Conservation (phyloP, 23 tunicate genomes). For the Corella eumyota region DNA sequence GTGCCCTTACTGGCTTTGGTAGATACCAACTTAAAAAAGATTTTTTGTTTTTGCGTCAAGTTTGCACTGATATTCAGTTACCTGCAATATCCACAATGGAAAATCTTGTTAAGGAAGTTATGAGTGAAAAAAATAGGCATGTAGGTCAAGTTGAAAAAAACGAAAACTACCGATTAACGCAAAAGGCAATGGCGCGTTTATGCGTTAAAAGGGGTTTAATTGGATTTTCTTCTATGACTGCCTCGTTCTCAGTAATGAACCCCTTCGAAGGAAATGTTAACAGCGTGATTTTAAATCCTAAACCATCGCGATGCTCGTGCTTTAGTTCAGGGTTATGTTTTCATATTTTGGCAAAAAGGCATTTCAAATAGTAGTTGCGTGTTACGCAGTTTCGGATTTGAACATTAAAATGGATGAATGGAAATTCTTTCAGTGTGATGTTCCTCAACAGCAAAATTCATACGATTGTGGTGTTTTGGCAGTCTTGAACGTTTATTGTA, state of each 20-base stretch:
- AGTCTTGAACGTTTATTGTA: neutral
- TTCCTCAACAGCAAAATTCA: constrained; percentile 5
- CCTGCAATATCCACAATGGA: neutral
- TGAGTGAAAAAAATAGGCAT: neutral
- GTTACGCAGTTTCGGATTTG: neutral
- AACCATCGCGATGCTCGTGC: constrained; percentile 17
- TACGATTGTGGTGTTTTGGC: constrained; percentile 7
- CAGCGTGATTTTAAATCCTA: constrained; percentile 3
- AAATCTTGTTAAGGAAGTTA: constrained; percentile 1
- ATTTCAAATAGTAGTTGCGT: neutral
- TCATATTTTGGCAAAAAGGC: constrained; percentile 9
- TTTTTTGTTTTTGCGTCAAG: neutral
- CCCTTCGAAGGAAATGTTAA: neutral
- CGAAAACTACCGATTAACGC: neutral
- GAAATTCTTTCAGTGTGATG: neutral
- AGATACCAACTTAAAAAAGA: constrained; percentile 5
- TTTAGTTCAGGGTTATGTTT: constrained; percentile 13
- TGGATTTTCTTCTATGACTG: neutral
- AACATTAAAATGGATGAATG: neutral
- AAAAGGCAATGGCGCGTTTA: constrained; percentile 3
- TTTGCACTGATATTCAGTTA: neutral
- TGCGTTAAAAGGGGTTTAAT: constrained; percentile 2
- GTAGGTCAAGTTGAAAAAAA: neutral
- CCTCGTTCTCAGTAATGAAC: neutral
- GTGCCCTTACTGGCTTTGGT: constrained; percentile 6